Evolutionary conservation across 2,888 invertebrate species (phyloP), one percentile per base, ranked within the genome.

Genomic region (Drosophila putrida): DNA sequence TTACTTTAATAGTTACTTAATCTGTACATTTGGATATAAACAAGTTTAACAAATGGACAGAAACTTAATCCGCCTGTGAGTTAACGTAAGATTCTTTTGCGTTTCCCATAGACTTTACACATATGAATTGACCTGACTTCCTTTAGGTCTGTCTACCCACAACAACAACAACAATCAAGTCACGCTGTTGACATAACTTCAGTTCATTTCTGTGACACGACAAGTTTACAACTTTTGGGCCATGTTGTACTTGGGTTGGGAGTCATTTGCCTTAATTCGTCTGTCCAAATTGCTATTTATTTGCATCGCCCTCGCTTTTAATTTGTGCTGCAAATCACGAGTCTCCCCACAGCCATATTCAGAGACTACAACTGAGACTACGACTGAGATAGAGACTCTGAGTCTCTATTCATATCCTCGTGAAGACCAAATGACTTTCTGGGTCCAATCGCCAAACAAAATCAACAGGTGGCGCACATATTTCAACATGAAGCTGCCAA

Each of bases 301-400:
- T 82, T 82, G 86, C 82, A 87, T 74, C 87, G 82, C 87, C 87
- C 82, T 86, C 83, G 84, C 84, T 82, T 87, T 83, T 83, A 83
- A 83, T 83, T 83, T 84, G 84, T 73, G 70, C 84, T 69, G 84
- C 83, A 83, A 83, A 86, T 83, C 83, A 83, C 83, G 84, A 86
- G 70, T 67, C 66, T 59, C 66, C 75, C 43, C 50, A 15, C 28
- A 46, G 57, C 47, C 50, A 28, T 38, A 49, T 35, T 11, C 25
- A 43, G 11, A 27, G 43, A 20, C 43, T 33, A 4, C 4, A 6
- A 13, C 11, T 27, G 38, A 27, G 58, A 25, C 46, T 25, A 0
- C 25, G 9, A 11, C 38, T 9, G 13, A 13, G 31, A 31, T 8
- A n/a, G n/a, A 44, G 4, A 8, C 20, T n/a, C 31, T 13, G n/a